Evolutionary conservation across 1,140 invertebrate genomes (phyloP).

Genomic region (Probaryconus sp.): DNA sequence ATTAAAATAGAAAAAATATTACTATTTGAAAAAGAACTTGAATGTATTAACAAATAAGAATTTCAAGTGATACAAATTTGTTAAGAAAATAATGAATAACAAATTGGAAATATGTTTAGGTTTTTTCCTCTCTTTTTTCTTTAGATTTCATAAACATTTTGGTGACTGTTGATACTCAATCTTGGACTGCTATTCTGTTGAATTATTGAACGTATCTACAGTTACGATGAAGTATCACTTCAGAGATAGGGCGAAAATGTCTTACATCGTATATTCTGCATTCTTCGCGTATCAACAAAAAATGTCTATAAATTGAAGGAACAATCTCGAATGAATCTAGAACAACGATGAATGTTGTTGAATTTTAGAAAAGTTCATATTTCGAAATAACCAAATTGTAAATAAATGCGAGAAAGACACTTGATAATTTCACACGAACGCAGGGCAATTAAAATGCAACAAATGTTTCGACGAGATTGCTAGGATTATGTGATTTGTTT

Average conservation of each 20-base stretch:
- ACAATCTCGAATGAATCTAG: conserved; percentile 42
- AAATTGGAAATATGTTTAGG: no score
- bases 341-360: conserved; percentile 32
- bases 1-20: no score
- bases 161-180: conserved; percentile 35
- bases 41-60: no score
- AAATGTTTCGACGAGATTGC: conserved; percentile 44
- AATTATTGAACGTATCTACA: conserved; percentile 50
- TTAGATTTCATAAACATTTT: conserved; percentile 37
- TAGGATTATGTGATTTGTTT: conserved; percentile 46
- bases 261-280: conserved; percentile 45
- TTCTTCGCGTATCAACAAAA: conserved; percentile 43
- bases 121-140: no score
- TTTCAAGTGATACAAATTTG: no score
- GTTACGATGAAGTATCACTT: conserved; percentile 48
- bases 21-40: no score
- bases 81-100: no score
- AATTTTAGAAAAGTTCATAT: conserved; percentile 37
- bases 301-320: conserved; percentile 53
- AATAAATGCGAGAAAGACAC: conserved; percentile 21
- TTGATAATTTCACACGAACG: neutral
- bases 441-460: conserved; percentile 44
- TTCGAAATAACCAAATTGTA: conserved; percentile 16
- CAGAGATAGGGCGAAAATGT: conserved; percentile 43
- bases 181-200: conserved; percentile 38